phyloP scores from a whole-genome alignment of 2,113 vertebrate genomes.

The Nannobrachium achirus region DNA sequence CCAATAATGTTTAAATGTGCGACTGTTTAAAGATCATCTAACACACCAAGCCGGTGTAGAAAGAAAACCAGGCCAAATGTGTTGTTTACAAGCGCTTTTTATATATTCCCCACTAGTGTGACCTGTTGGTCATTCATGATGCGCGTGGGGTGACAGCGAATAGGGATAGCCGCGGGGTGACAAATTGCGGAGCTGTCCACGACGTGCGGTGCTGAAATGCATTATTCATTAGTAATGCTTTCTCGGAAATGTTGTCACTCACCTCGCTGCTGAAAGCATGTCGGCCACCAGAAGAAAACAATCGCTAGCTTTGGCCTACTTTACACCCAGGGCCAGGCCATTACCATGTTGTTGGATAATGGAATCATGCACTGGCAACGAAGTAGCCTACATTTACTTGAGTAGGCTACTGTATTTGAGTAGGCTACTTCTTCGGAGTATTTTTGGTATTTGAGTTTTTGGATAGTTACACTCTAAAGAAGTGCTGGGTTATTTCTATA shows the following conservation, averaged over 20 bases:
- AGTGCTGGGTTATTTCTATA: no score
- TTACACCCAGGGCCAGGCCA: no score
- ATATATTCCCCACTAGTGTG: conserved; percentile 44
- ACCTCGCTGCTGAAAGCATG: conserved; percentile 2
- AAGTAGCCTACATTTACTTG: no score
- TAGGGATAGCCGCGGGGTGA: conserved; percentile 26
- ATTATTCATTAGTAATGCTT: conserved; percentile 52
- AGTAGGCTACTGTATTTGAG: no score
- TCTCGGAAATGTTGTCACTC: conserved; percentile 53
- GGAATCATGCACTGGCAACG: no score
- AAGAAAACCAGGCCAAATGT: not conserved
- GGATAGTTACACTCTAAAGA: no score
- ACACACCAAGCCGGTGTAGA: conserved; percentile 6
- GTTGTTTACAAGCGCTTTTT: conserved; percentile 36
- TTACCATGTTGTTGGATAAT: no score
- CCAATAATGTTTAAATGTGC: not conserved
- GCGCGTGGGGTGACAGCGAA: conserved; percentile 44
- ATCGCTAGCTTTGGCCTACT: no score
- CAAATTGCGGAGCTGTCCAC: conserved; percentile 47
- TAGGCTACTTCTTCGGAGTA: no score
- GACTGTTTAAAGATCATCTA: not conserved
- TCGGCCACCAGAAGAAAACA: no score
- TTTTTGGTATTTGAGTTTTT: no score
- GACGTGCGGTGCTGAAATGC: conserved; percentile 41
- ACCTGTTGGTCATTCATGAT: conserved; percentile 33